phyloP scores from a whole-genome alignment of 2,113 vertebrate genomes.

The Tachysurus fulvidraco region DNA sequence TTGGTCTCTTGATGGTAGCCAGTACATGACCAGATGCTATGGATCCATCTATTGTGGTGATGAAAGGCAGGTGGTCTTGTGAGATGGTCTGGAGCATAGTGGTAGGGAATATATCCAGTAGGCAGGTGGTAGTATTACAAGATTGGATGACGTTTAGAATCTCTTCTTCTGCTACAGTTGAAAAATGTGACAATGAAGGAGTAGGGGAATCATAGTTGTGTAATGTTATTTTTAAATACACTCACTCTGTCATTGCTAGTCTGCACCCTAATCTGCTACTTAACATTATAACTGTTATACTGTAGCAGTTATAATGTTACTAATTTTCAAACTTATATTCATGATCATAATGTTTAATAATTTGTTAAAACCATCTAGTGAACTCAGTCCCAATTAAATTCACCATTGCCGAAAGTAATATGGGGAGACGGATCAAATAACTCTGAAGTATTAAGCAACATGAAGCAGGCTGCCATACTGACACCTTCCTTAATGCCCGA shows the following conservation, averaged over 20 bases:
- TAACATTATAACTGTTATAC: background rate
- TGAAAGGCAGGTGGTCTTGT: no score
- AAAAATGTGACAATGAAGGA: no score
- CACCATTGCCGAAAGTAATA: background rate
- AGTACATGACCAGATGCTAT: no score
- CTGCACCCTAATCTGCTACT: background rate
- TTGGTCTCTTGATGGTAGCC: no score
- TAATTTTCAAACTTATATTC: background rate
- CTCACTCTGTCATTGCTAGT: background rate
- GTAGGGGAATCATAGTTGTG: no score
- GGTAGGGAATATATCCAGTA: no score
- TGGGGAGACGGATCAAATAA: background rate
- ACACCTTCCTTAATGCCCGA: constrained; percentile 11
- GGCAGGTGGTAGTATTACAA: no score
- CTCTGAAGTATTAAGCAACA: constrained; percentile 6
- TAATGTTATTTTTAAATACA: no score
- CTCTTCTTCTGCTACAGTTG: no score
- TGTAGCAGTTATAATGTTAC: background rate
- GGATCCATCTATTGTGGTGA: no score
- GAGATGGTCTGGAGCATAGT: no score
- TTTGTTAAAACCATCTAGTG: background rate
- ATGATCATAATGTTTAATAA: background rate
- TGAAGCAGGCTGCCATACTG: background rate
- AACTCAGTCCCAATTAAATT: background rate
- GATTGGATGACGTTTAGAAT: no score